Percentiles rank a stretch among this genome's conserved stretches.
Evolutionary conservation across 2,797 vertebrate species (phyloP).

Genomic region (Zalophus californianus): DNA sequence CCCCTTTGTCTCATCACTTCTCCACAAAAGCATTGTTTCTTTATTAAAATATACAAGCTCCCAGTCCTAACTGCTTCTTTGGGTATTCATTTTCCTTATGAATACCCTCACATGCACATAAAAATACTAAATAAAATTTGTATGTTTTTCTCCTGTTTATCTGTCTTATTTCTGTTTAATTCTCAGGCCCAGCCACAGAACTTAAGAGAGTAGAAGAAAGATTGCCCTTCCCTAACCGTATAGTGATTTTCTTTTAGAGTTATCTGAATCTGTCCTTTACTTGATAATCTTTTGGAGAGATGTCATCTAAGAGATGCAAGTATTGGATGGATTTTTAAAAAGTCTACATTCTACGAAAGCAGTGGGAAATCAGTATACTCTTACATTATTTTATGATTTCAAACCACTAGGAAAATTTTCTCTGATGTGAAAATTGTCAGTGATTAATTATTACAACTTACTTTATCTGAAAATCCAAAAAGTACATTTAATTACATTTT

Average conservation of each 20-base stretch:
- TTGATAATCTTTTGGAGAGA: neutral
- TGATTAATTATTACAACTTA: constrained; percentile 83
- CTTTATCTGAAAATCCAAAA: constrained; percentile 66
- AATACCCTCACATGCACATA: neutral
- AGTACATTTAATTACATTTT: constrained; percentile 75
- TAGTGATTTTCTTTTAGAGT: neutral
- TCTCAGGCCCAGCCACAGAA: neutral
- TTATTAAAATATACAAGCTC: neutral
- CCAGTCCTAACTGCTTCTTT: neutral
- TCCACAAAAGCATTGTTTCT: neutral
- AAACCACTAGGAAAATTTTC: constrained; percentile 82
- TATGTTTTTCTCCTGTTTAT: neutral
- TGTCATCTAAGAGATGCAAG: neutral
- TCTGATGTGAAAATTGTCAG: constrained; percentile 79
- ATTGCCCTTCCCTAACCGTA: neutral
- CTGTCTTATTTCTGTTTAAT: neutral
- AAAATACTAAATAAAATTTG: neutral
- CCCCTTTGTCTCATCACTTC: neutral
- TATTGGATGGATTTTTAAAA: constrained; percentile 75
- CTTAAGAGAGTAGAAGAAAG: neutral
- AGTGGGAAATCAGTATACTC: constrained; percentile 61
- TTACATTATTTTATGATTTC: constrained; percentile 61
- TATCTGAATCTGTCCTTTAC: neutral
- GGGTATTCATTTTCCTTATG: neutral
- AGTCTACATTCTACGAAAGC: neutral